phyloP scores from a whole-genome alignment of 2,797 vertebrate genomes.

The Syndactyla subalaris region DNA sequence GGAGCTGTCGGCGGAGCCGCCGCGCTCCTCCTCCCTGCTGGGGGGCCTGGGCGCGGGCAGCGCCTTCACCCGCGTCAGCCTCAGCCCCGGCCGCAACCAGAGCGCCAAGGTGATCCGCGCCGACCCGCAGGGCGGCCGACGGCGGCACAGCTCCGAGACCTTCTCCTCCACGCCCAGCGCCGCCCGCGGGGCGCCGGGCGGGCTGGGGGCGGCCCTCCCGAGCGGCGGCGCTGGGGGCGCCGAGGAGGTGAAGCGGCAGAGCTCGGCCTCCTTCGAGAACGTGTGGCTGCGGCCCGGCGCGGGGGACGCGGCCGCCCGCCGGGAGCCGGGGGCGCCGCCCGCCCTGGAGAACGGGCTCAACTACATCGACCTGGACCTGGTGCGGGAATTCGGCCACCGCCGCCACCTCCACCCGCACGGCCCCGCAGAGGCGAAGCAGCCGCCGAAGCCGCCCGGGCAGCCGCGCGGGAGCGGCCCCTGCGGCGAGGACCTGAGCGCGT shows the following conservation, averaged over 20 bases:
- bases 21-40: constrained; percentile 70
- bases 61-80: constrained; percentile 82
- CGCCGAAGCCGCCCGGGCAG: constrained; percentile 67
- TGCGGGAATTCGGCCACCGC: constrained; percentile 76
- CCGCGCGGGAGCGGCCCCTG: constrained; percentile 70
- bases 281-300: constrained; percentile 81
- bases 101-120: constrained; percentile 88
- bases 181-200: constrained; percentile 21
- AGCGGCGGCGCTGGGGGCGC: constrained; percentile 9
- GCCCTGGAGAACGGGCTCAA: constrained; percentile 83
- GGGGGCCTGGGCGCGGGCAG: constrained; percentile 74
- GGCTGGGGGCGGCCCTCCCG: constrained; percentile 43
- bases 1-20: constrained; percentile 42
- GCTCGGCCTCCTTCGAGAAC: constrained; percentile 87
- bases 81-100: constrained; percentile 79
- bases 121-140: constrained; percentile 83
- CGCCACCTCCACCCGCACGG: constrained; percentile 65
- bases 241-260: constrained; percentile 85
- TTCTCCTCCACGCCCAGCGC: constrained; percentile 81
- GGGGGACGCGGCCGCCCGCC: constrained; percentile 65
- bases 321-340: constrained; percentile 31
- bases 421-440: constrained; percentile 54
- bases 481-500: constrained; percentile 81
- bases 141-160: constrained; percentile 87
- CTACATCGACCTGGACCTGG: constrained; percentile 89